phyloP scores from a whole-genome alignment of 2,113 vertebrate genomes.

The Tenrec ecaudatus region DNA sequence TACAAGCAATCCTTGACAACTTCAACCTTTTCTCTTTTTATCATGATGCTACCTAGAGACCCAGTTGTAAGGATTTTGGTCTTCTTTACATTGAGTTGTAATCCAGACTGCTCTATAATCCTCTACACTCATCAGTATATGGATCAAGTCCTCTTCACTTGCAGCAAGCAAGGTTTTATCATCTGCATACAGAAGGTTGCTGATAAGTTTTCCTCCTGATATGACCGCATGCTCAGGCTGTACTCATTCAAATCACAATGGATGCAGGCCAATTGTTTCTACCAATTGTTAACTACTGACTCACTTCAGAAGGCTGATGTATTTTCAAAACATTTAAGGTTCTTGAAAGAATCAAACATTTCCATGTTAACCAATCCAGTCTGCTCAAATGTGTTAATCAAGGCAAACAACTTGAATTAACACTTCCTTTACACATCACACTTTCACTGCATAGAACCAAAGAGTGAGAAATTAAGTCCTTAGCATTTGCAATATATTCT shows the following conservation, averaged over 20 bases:
- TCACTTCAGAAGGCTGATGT: not conserved
- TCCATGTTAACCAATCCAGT: constrained; percentile 2
- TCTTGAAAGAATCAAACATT: constrained; percentile 48
- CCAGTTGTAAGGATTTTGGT: too few species aligned
- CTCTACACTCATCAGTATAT: too few species aligned
- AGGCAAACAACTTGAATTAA: constrained; percentile 65
- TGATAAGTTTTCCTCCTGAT: too few species aligned
- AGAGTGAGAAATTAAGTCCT: constrained; percentile 61
- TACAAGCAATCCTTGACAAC: too few species aligned
- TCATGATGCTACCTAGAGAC: too few species aligned
- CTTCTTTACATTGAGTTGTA: too few species aligned
- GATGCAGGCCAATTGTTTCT: not conserved
- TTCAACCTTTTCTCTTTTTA: too few species aligned
- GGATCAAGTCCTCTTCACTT: too few species aligned
- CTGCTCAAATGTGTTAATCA: constrained; percentile 53
- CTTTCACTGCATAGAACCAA: constrained; percentile 53
- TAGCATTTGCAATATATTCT: not conserved
- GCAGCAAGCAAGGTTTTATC: too few species aligned
- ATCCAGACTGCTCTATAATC: too few species aligned
- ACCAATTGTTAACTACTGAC: not conserved
- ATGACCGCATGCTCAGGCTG: not conserved
- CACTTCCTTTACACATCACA: constrained; percentile 64
- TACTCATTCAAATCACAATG: not conserved
- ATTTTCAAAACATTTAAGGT: constrained; percentile 22
- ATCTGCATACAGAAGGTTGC: too few species aligned